phyloP scores from a whole-genome alignment of 2,797 vertebrate genomes.

The Enteromius thamalakanensis region DNA sequence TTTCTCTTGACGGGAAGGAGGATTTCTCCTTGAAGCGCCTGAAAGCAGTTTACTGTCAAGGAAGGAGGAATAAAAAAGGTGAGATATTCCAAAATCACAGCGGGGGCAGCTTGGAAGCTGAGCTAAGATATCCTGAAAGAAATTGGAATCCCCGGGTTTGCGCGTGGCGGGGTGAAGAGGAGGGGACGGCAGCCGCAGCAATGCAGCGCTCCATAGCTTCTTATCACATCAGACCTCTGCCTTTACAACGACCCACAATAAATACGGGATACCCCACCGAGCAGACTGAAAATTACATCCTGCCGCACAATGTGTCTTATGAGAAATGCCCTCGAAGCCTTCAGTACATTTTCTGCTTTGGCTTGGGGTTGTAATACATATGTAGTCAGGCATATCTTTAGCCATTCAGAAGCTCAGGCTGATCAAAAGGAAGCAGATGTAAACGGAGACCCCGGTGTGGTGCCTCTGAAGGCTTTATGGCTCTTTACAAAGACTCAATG shows the following conservation, averaged over 20 bases:
- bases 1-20: conserved; percentile 57
- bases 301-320: conserved; percentile 35
- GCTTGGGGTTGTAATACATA: conserved; percentile 42
- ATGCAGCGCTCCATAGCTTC: conserved; percentile 47
- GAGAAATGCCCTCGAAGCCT: conserved; percentile 44
- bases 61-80: conserved; percentile 50
- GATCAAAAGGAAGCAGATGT: conserved; percentile 44
- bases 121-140: conserved; percentile 65
- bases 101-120: conserved; percentile 54
- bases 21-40: conserved; percentile 62
- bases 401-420: conserved; percentile 29
- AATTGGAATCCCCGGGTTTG: conserved; percentile 64
- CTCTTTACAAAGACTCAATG: conserved; percentile 34
- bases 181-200: conserved; percentile 26
- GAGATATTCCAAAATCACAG: conserved; percentile 60
- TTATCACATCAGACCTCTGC: conserved; percentile 62
- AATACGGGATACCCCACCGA: conserved; percentile 52
- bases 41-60: conserved; percentile 60
- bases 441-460: conserved; percentile 24
- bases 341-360: conserved; percentile 43
- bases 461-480: conserved; percentile 28
- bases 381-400: conserved; percentile 44
- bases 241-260: conserved; percentile 54
- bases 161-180: not conserved
- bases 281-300: conserved; percentile 56